Evolutionary conservation across 2,888 invertebrate genomes (phyloP), one percentile per base, ranked within the genome.

Genomic region (Tigriopus californicus): DNA sequence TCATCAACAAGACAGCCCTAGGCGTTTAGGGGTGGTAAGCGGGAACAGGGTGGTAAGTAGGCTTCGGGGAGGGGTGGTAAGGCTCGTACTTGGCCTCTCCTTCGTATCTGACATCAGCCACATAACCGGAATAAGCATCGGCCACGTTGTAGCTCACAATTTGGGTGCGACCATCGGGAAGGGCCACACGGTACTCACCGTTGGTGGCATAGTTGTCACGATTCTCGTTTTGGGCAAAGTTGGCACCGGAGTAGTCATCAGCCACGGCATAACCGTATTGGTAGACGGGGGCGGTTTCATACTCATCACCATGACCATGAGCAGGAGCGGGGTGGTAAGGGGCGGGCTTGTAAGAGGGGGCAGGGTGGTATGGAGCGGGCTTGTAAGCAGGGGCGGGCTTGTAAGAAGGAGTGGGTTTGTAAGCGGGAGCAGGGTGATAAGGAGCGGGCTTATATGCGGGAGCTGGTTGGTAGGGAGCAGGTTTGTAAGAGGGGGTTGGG

Each of bases 81-180:
- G 52, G 11, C 10, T 52, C 52, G 52, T 52, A 52, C 2, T 52
- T 24, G 33, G 52, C 20, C 22, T 52, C 20, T 52, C 51, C 51
- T 24, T 51, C 51, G 51, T 51, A 52, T 52, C 33, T 52, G 52
- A 52, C 52, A 52, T 52, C 52, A 52, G 24, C 52, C 11, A 52
- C 52, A 20, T 52, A 52, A 25, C 52, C 52, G 4, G 52, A 52
- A 22, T 52, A 52, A 13, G 20, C 52, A 52, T 52, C 52, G 2
- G 52, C 52, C 15, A 18, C 52, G 11, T 52, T 52, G 52, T 18
- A 52, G 52, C 15, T 52, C 20, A 52, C 52, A 4, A 52, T n/a
- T 4, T 20, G 52, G 33, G 52, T 52, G 33, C 52, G 52, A 33
- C 52, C 52, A 52, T 52, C 52, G 33, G 52, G 52, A 33, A 52